Conservation (phyloP, 2,888 invertebrate species). For the Tenthredo notha region DNA sequence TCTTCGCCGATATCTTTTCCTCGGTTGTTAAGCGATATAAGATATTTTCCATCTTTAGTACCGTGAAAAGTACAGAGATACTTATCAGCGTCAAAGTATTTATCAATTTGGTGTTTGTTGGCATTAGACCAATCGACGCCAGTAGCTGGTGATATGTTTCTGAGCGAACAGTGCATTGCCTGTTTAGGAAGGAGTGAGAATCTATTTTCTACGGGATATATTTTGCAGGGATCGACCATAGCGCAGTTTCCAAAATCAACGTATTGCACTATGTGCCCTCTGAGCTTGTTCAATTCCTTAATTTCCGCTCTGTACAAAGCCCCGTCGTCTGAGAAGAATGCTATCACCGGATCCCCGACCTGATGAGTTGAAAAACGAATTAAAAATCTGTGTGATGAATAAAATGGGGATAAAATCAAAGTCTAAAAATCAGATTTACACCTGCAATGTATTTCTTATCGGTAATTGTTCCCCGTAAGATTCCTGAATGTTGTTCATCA, state of each 20-base stretch:
- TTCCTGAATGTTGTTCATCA: slow-evolving; percentile 87
- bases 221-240: slow-evolving; percentile 82
- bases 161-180: slow-evolving; percentile 85
- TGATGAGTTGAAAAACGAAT: slow-evolving; percentile 71
- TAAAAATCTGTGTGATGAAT: background rate
- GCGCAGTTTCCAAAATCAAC: slow-evolving; percentile 89
- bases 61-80: slow-evolving; percentile 82
- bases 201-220: slow-evolving; percentile 86
- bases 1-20: slow-evolving; percentile 79
- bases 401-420: background rate
- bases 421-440: slow-evolving; percentile 53
- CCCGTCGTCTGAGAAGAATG: slow-evolving; percentile 86
- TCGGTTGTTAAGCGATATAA: slow-evolving; percentile 79
- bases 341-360: slow-evolving; percentile 85
- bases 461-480: slow-evolving; percentile 81
- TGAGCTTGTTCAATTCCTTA: slow-evolving; percentile 80
- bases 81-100: slow-evolving; percentile 83
- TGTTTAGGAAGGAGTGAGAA: slow-evolving; percentile 85
- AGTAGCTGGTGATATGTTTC: slow-evolving; percentile 81
- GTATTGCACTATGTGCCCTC: slow-evolving; percentile 85
- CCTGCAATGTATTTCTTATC: slow-evolving; percentile 65
- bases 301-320: slow-evolving; percentile 87
- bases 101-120: slow-evolving; percentile 78
- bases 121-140: slow-evolving; percentile 82
- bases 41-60: slow-evolving; percentile 78